Percentiles rank a stretch among this genome's conserved stretches.
Conservation (phyloP, 2,797 vertebrate species). For the Tangara arthus region DNA sequence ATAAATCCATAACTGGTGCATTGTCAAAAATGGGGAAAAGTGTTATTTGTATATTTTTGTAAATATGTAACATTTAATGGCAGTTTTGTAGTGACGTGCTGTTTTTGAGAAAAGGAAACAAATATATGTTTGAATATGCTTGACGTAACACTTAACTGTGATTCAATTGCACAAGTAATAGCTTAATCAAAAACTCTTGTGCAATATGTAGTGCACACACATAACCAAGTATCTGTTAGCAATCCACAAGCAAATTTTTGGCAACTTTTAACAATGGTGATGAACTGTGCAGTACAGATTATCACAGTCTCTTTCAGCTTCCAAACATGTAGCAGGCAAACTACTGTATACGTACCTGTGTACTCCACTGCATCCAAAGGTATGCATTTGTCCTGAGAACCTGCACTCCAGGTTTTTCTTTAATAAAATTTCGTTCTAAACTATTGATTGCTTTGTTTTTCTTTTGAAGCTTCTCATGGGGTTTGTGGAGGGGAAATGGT, state of each 20-base stretch:
- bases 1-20: slow-evolving; percentile 23
- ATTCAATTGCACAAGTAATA: slow-evolving; percentile 71
- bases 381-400: slow-evolving; percentile 71
- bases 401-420: slow-evolving; percentile 70
- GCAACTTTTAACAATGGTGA: slow-evolving; percentile 64
- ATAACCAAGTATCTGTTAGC: slow-evolving; percentile 75
- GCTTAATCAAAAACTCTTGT: slow-evolving; percentile 72
- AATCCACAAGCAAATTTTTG: slow-evolving; percentile 50
- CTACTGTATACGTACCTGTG: slow-evolving; percentile 72
- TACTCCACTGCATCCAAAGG: slow-evolving; percentile 73
- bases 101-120: slow-evolving; percentile 64
- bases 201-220: slow-evolving; percentile 78
- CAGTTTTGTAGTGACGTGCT: slow-evolving; percentile 79
- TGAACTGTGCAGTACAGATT: slow-evolving; percentile 73
- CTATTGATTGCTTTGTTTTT: not conserved
- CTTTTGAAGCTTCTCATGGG: not conserved
- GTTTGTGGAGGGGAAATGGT: not conserved
- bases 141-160: slow-evolving; percentile 74
- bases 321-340: slow-evolving; percentile 64
- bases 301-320: slow-evolving; percentile 61
- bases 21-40: slow-evolving; percentile 55
- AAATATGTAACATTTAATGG: slow-evolving; percentile 81
- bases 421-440: slow-evolving; percentile 71
- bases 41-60: slow-evolving; percentile 78
- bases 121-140: slow-evolving; percentile 74